Conservation (phyloP, 2,888 invertebrate genomes). For the Synanthedon vespiformis region DNA sequence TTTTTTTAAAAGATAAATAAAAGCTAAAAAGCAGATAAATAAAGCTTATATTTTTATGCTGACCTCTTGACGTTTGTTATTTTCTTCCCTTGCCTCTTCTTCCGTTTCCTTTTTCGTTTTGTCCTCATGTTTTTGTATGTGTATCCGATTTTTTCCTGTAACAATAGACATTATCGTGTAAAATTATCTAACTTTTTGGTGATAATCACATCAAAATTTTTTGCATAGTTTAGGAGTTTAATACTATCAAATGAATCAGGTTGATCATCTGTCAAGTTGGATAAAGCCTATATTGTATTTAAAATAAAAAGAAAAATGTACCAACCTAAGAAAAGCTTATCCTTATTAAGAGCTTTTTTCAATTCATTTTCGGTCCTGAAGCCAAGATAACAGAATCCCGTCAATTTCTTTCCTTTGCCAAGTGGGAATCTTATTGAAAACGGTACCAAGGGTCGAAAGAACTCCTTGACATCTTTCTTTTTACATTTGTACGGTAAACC, state of each 20-base stretch:
- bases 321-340: slow-evolving; percentile 87
- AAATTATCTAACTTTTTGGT: no score
- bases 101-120: slow-evolving; percentile 42
- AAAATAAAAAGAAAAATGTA: neutral
- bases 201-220: no score
- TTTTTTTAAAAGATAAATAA: no score
- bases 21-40: no score
- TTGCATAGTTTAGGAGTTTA: no score
- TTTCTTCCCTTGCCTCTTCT: slow-evolving; percentile 38
- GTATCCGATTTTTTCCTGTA: slow-evolving; percentile 54
- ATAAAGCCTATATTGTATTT: no score
- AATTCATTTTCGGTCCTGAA: slow-evolving; percentile 86
- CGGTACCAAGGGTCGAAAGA: slow-evolving; percentile 84
- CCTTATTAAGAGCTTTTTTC: slow-evolving; percentile 83
- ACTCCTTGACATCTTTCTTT: slow-evolving; percentile 86
- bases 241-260: no score
- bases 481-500: slow-evolving; percentile 83
- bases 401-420: slow-evolving; percentile 71
- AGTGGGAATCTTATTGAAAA: slow-evolving; percentile 83
- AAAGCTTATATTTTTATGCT: neutral
- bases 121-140: slow-evolving; percentile 56
- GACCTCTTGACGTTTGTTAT: slow-evolving; percentile 49
- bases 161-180: no score
- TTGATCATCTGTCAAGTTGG: no score
- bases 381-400: slow-evolving; percentile 92